Evolutionary conservation across 2,113 vertebrate genomes (phyloP).

Genomic region (Anas platyrhynchos): DNA sequence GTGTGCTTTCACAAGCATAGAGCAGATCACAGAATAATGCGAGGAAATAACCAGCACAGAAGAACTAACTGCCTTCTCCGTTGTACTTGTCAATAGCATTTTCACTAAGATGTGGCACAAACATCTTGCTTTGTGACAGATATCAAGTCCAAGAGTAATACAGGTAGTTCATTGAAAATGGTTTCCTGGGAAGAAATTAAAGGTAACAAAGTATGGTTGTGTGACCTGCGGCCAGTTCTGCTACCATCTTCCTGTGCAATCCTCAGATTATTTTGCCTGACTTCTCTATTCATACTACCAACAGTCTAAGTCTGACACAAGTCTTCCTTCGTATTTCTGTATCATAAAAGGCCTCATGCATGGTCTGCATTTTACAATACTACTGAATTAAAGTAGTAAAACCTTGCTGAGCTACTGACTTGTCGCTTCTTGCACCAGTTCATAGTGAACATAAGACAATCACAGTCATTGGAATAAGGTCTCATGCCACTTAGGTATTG

Average conservation of each 20-base stretch:
- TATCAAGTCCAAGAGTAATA: not conserved
- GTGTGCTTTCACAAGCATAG: not conserved
- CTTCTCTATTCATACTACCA: not conserved
- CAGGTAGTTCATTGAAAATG: not conserved
- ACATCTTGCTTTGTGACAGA: not conserved
- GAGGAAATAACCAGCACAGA: not conserved
- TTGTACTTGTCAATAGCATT: not conserved
- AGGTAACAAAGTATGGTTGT: not conserved
- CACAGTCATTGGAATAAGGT: not conserved
- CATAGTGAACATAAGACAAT: not conserved
- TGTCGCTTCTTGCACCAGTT: not conserved
- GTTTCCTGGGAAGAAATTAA: not conserved
- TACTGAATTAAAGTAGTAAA: not conserved
- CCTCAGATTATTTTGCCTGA: not conserved
- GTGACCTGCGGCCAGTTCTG: not conserved
- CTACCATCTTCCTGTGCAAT: not conserved
- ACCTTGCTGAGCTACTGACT: not conserved
- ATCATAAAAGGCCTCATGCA: not conserved
- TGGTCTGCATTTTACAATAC: not conserved
- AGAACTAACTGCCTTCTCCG: not conserved
- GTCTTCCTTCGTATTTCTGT: not conserved
- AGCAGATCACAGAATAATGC: accelerated
- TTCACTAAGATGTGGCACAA: not conserved
- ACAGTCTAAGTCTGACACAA: not conserved
- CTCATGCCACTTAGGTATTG: not conserved